Conservation (phyloP, 2,797 vertebrate species). For the Schizopygopsis malacanthus region DNA sequence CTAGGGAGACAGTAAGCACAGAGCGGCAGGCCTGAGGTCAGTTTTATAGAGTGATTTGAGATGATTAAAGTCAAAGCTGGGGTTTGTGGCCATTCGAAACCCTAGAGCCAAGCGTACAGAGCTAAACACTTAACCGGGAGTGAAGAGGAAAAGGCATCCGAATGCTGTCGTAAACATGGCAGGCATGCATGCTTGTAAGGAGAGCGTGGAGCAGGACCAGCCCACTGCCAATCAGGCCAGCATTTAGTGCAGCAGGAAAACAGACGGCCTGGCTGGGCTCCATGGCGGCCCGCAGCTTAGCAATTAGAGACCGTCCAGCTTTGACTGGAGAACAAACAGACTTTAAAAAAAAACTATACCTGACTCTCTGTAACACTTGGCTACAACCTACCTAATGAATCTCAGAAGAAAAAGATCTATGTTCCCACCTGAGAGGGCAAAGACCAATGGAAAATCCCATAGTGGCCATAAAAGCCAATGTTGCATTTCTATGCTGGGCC, state of each 20-base stretch:
- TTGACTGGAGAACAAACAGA: constrained; percentile 54
- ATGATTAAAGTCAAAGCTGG: constrained; percentile 46
- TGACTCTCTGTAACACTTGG: constrained; percentile 42
- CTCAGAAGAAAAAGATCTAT: constrained; percentile 50
- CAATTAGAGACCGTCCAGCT: constrained; percentile 60
- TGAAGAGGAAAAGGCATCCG: constrained; percentile 31
- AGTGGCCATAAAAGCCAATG: constrained; percentile 57
- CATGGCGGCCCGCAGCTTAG: constrained; percentile 55
- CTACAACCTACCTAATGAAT: constrained; percentile 45
- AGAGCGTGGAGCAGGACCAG: constrained; percentile 48
- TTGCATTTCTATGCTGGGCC: constrained; percentile 47
- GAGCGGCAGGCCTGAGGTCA: constrained; percentile 45
- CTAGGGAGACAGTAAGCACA: constrained; percentile 38
- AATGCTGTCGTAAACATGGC: constrained; percentile 50
- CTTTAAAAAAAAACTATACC: constrained; percentile 40
- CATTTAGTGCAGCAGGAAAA: constrained; percentile 58
- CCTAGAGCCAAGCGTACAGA: constrained; percentile 20
- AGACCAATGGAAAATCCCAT: constrained; percentile 55
- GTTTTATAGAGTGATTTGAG: constrained; percentile 40
- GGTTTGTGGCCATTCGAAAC: constrained; percentile 28
- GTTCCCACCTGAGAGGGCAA: constrained; percentile 50
- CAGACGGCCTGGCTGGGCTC: constrained; percentile 61
- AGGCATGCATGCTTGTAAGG: constrained; percentile 45
- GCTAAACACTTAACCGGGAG: constrained; percentile 43
- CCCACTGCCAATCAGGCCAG: constrained; percentile 50